Evolutionary conservation across 1,140 invertebrate species (phyloP), one percentile per base, ranked within the genome.

Genomic region (Coboldia fuscipes): DNA sequence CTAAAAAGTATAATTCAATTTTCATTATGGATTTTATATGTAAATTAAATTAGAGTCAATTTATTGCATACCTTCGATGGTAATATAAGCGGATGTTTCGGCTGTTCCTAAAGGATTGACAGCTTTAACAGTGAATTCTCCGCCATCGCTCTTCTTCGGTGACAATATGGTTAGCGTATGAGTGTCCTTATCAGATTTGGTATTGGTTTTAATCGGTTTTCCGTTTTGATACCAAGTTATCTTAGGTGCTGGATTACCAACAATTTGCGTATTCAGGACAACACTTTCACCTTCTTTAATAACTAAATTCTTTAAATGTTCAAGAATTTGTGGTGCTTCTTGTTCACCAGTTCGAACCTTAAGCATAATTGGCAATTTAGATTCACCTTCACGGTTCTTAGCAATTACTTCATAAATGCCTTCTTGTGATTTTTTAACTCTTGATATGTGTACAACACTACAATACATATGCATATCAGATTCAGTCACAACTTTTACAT

Each of bases 381-480:
- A 72, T 64, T 92, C 82, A 16, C 89, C 90, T 57, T 90, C 85
- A 41, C 79, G 65, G 50, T 92, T 94, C 33, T 74, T 78, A 4
- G 86, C 84, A 20, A 79, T 57, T 4, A 92, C 75, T 45, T 85
- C 82, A 50, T 92, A 94, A 10, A 62, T 70, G 16, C 89, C 90
- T 57, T 88, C 82, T 56, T 92, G 82, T 24, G 53, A 57, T 41
- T 77, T 79, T 38, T 68, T 64, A 0, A 82, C 71, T 44, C 80
- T 72, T 17, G 67, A 72, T 35, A 90, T 83, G 46, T 73, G 76
- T 6, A 90, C 56, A 12, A 75, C 70, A 41, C 74, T 83, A 35
- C 70, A 75, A 45, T 86, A 90, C 70, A 83, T 86, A 43, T 90
- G 82, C 66, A 86, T 81, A 44, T 90, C 82, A 8, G 79, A 82